A percentile compares a stretch with the other conserved stretches of the same genome.
Evolutionary conservation across 2,797 vertebrate genomes (phyloP).

Genomic region (Gallirallus australis): DNA sequence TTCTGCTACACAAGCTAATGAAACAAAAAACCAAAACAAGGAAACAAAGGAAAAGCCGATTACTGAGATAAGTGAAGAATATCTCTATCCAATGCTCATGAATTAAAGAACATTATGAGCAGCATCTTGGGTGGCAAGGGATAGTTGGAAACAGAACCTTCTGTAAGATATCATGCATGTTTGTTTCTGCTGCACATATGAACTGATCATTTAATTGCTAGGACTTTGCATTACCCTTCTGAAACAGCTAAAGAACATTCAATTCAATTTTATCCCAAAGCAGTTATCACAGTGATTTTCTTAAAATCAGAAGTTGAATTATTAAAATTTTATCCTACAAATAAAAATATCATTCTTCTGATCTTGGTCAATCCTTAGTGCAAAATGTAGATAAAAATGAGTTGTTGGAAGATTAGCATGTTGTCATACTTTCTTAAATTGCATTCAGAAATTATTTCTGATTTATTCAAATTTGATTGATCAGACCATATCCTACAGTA

Average conservation of each 20-base stretch:
- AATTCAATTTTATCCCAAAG: background rate
- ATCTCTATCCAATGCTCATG: background rate
- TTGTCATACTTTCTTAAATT: background rate
- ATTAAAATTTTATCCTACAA: background rate
- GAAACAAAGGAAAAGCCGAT: background rate
- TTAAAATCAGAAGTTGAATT: background rate
- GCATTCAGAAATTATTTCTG: background rate
- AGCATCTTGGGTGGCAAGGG: background rate
- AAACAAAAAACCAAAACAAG: background rate
- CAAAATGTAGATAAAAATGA: background rate
- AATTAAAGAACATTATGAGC: background rate
- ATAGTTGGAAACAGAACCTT: background rate
- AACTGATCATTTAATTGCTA: background rate
- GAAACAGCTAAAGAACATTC: background rate
- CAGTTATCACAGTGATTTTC: background rate
- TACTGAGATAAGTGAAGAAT: background rate
- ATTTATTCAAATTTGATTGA: background rate
- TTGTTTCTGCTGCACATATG: background rate
- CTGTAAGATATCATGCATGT: background rate
- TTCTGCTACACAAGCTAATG: background rate
- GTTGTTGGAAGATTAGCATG: background rate
- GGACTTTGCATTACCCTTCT: background rate
- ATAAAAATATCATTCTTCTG: background rate
- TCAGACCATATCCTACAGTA: background rate
- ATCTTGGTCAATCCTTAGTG: background rate